Evolutionary conservation across 1,140 invertebrate species (phyloP).

Genomic region (Drosophila carrolli): DNA sequence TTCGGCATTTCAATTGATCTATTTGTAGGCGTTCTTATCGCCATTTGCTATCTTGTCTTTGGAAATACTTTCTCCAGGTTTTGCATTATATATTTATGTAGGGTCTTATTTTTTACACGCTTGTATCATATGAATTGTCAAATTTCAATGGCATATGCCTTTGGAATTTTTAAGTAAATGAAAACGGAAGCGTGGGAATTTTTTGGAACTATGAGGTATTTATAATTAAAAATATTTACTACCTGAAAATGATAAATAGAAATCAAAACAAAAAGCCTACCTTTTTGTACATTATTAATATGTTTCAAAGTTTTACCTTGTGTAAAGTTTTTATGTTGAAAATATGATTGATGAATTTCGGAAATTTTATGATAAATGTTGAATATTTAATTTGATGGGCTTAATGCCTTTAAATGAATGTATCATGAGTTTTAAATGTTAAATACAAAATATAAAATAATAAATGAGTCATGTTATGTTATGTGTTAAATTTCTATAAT

Average conservation of each 20-base stretch:
- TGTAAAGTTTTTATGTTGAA: neutral
- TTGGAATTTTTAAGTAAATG: slow-evolving; percentile 49
- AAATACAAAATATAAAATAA: neutral
- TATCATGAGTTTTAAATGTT: neutral
- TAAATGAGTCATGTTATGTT: no score
- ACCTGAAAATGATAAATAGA: no score
- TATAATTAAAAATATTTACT: neutral
- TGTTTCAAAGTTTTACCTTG: neutral
- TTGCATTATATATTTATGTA: slow-evolving; percentile 25
- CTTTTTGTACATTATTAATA: no score
- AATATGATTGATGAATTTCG: neutral
- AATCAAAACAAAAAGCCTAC: neutral
- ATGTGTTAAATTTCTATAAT: neutral
- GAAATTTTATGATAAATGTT: neutral
- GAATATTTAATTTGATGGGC: neutral
- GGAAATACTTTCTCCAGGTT: slow-evolving; percentile 49
- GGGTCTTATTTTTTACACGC: slow-evolving; percentile 43
- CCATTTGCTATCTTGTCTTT: slow-evolving; percentile 20
- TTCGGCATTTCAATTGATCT: slow-evolving; percentile 51
- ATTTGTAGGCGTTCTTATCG: slow-evolving; percentile 56
- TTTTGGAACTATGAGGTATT: neutral
- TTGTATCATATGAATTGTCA: slow-evolving; percentile 39
- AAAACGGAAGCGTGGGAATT: slow-evolving; percentile 55
- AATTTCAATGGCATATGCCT: slow-evolving; percentile 39
- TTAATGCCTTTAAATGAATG: neutral